Evolutionary conservation across 2,113 vertebrate genomes (phyloP).

Genomic region (Syrrhaptes paradoxus): DNA sequence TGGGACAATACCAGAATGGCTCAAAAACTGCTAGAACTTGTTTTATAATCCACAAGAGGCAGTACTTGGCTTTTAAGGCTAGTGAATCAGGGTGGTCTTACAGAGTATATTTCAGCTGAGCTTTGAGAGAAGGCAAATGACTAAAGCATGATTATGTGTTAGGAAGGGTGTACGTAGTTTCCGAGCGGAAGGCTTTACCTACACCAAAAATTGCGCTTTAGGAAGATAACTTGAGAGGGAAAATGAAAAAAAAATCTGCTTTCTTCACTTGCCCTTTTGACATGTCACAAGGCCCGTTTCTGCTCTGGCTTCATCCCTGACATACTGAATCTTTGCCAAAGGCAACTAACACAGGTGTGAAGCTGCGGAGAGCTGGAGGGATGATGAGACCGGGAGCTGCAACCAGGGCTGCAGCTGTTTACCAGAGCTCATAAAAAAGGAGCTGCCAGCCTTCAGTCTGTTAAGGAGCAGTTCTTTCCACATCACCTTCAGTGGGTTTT

Average conservation of each 20-base stretch:
- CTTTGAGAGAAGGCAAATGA: not conserved
- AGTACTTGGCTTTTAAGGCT: not conserved
- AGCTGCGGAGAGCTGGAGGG: not conserved
- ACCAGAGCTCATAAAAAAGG: not conserved
- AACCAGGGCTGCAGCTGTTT: not conserved
- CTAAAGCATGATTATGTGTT: not conserved
- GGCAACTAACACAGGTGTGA: not conserved
- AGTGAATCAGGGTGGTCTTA: not conserved
- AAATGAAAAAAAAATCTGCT: not conserved
- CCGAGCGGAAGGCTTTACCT: not conserved
- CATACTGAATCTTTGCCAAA: not conserved
- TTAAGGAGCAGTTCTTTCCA: not conserved
- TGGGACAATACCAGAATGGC: not conserved
- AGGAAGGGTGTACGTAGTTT: not conserved
- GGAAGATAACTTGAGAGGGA: not conserved
- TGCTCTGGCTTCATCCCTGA: not conserved
- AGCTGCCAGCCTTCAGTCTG: not conserved
- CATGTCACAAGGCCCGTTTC: not conserved
- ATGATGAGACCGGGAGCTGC: accelerated
- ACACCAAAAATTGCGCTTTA: not conserved
- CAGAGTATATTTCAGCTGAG: not conserved
- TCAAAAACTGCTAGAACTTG: not conserved
- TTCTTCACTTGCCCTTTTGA: not conserved
- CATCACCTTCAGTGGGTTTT: not conserved
- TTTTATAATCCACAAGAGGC: not conserved